These are phyloP conservation scores for Dasypolia templi DNA, from an alignment of 2,888 invertebrate species.

Conservation along the genomic window DNA sequence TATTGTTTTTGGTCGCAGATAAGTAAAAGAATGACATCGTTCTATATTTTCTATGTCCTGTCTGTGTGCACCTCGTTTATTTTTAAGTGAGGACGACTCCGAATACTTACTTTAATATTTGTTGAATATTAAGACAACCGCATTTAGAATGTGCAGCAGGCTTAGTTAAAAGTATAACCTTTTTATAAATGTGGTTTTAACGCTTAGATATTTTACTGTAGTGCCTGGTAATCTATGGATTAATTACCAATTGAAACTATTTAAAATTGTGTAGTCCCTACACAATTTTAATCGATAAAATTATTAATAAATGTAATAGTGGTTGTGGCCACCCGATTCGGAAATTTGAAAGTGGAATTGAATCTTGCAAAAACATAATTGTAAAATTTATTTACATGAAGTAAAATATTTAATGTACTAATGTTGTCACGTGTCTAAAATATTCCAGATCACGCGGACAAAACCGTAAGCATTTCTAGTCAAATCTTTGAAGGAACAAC, in stretches of 20 bases:
- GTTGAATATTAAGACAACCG: conserved; percentile 28
- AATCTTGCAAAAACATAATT: not conserved
- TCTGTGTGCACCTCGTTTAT: not conserved
- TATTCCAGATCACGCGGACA: conserved; percentile 29
- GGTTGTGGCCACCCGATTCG: not conserved
- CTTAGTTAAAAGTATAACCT: conserved; percentile 31
- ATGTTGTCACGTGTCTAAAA: conserved; percentile 13
- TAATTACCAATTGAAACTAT: conserved; percentile 7
- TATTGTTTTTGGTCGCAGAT: conserved; percentile 1
- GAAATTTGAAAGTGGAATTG: conserved; percentile 7
- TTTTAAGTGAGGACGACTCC: not conserved
- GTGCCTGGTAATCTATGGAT: conserved; percentile 11
- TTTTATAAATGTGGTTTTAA: conserved; percentile 46
- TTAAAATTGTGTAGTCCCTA: no score
- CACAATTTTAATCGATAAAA: conserved; percentile 14
- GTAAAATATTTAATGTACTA: not conserved
- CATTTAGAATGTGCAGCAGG: conserved; percentile 55
- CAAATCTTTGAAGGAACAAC: conserved; percentile 35
- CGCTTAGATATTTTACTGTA: conserved; percentile 48
- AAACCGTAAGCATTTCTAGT: conserved; percentile 51
- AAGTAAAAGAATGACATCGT: not conserved
- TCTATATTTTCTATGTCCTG: not conserved
- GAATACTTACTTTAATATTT: not conserved
- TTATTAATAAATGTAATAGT: not conserved
- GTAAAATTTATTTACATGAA: conserved; percentile 3